Evolutionary conservation across 1,140 invertebrate species (phyloP).

Genomic region (Homarus americanus): DNA sequence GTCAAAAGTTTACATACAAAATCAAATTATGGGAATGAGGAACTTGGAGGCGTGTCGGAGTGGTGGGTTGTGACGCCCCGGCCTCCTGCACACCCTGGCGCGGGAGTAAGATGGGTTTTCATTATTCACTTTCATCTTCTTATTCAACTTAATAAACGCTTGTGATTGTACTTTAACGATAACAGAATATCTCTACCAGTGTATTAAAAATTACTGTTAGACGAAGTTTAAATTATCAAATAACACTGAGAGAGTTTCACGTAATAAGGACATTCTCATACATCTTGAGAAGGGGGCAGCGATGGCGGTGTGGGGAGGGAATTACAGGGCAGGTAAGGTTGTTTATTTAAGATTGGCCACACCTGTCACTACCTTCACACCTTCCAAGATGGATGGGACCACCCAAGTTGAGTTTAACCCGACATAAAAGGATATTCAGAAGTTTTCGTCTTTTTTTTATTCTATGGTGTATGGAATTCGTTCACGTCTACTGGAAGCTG

Average conservation of each 20-base stretch:
- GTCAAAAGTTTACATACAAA: background rate
- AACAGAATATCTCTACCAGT: too few species aligned
- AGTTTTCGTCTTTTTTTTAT: too few species aligned
- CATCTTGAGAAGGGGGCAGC: background rate
- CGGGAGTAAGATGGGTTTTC: too few species aligned
- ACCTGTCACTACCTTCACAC: slow-evolving; percentile 49
- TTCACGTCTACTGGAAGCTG: too few species aligned
- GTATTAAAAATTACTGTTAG: background rate
- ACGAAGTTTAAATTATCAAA: background rate
- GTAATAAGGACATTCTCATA: background rate
- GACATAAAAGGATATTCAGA: too few species aligned
- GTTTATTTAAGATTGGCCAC: slow-evolving; percentile 34
- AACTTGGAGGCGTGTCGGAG: background rate
- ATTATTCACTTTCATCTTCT: too few species aligned
- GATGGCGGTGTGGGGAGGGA: slow-evolving; percentile 17
- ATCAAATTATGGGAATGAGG: background rate
- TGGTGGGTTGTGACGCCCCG: background rate
- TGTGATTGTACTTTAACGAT: too few species aligned
- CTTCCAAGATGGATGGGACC: slow-evolving; percentile 25
- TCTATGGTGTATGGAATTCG: too few species aligned
- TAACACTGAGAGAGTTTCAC: background rate
- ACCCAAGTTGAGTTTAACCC: background rate
- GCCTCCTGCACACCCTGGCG: background rate
- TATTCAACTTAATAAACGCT: too few species aligned
- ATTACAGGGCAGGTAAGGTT: background rate